Base-by-base conservation (phyloP, 92 coral and sea anemone species). In the Porites rus region DNA sequence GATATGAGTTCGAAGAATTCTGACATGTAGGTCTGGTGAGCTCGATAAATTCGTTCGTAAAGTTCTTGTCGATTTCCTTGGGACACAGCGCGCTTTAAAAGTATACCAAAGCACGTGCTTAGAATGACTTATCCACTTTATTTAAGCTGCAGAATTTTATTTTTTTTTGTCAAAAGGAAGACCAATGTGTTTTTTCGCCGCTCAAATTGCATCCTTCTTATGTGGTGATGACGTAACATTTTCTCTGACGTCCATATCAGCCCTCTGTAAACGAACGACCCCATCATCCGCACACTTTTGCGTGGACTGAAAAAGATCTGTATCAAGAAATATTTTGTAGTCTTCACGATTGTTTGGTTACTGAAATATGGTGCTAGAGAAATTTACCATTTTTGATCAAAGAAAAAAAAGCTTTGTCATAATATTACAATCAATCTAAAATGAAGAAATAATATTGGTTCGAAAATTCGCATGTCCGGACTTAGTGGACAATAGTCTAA, bases 291-390 rank as follows among this genome's bases (percentile, higher is more conserved):
- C 10, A 54, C 13, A 8, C 59, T 54, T 54, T 13, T 54, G 60
- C 52, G 14, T 46, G 28, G 7, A 3, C 1, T 28, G 11, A 7
- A 1, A 1, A 11, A n/a, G 8, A 7, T 74, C 13, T n/a, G 78
- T 19, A 4, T 8, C 60, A 17, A 8, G 4, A 43, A 56, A 81
- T 54, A 10, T 18, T 58, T 69, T 71, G 71, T n/a, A 38, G 11
- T 14, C 13, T 28, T 11, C 58, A 18, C 77, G 20, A 81, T 70
- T 70, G 85, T 66, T 69, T 70, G 66, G 77, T 62, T 22, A 38
- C 86, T 59, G 31, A 43, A 11, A 22, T 12, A 31, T 24, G 67
- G 8, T 16, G 25, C 9, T 17, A 53, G 20, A 22, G 51, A 10
- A 17, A 69, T 3, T 1, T 22, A 28, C 13, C 28, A 54, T 54